These are phyloP conservation scores for Drosophila jambulina DNA, from an alignment of 1,140 invertebrate genomes.

Conservation along the genomic window DNA sequence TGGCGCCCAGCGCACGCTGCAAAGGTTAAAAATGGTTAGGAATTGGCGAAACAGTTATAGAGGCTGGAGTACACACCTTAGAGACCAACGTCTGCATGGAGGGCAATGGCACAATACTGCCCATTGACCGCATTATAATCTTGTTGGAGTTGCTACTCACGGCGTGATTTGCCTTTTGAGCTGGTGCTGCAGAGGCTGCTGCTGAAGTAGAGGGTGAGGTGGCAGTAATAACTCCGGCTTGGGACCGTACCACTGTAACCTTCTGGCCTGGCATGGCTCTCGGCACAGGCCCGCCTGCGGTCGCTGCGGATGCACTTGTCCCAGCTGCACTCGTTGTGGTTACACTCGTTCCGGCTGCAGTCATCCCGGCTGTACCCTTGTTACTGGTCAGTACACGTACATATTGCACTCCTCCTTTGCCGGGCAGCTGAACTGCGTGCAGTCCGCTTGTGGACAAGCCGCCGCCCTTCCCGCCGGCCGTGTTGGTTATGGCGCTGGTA, in stretches of 20 bases:
- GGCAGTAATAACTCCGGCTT: not conserved
- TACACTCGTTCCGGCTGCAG: constrained; percentile 51
- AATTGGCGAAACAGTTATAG: not conserved
- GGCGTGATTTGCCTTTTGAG: constrained; percentile 11
- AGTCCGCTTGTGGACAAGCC: constrained; percentile 32
- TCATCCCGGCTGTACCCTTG: constrained; percentile 21
- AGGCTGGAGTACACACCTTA: constrained; percentile 35
- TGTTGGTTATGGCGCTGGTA: constrained; percentile 18
- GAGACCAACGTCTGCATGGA: constrained; percentile 64
- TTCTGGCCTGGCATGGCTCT: constrained; percentile 37
- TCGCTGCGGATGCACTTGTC: not conserved
- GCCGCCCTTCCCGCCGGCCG: not conserved
- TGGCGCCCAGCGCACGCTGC: constrained; percentile 44
- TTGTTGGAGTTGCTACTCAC: constrained; percentile 65
- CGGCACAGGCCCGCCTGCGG: not conserved
- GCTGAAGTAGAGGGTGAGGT: constrained; percentile 14
- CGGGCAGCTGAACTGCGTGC: constrained; percentile 69
- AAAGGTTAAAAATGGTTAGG: not conserved
- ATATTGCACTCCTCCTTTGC: constrained; percentile 78
- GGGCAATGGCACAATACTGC: constrained; percentile 61
- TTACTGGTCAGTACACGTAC: constrained; percentile 68
- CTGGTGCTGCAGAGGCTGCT: not conserved
- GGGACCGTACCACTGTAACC: constrained; percentile 45
- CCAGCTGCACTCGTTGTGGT: constrained; percentile 66
- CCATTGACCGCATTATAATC: constrained; percentile 67